These are phyloP conservation scores for Cephalopterus ornatus DNA, from an alignment of 2,113 vertebrate genomes.

Conservation along the genomic window DNA sequence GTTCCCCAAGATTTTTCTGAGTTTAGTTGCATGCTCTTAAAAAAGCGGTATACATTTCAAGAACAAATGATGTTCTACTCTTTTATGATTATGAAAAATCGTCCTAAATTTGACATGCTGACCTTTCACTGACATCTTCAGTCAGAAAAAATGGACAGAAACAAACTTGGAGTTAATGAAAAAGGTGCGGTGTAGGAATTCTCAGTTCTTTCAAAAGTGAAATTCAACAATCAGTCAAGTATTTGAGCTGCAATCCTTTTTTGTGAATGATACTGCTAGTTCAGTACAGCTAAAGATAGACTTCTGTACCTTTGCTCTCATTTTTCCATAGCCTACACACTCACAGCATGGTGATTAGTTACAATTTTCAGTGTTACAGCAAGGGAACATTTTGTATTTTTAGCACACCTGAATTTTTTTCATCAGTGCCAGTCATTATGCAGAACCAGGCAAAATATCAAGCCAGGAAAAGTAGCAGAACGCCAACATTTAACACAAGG, in stretches of 20 bases:
- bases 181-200: neutral
- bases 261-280: neutral
- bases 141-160: neutral
- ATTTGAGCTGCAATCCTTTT: neutral
- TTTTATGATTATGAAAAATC: neutral
- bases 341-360: neutral
- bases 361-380: neutral
- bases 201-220: neutral
- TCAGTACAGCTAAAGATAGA: neutral
- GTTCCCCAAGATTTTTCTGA: neutral
- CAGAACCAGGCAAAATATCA: conserved; percentile 24
- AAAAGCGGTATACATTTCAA: neutral
- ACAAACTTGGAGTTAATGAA: neutral
- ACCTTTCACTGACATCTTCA: neutral
- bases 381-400: neutral
- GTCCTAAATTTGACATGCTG: neutral
- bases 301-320: neutral
- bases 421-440: neutral
- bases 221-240: neutral
- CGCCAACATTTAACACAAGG: conserved; percentile 23
- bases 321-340: neutral
- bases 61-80: neutral
- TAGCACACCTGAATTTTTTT: conserved; percentile 29
- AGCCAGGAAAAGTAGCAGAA: conserved; percentile 31
- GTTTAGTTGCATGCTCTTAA: neutral